These are phyloP conservation scores for Notolepis coatsorum DNA, from an alignment of 2,797 vertebrate genomes.

Conservation along the genomic window DNA sequence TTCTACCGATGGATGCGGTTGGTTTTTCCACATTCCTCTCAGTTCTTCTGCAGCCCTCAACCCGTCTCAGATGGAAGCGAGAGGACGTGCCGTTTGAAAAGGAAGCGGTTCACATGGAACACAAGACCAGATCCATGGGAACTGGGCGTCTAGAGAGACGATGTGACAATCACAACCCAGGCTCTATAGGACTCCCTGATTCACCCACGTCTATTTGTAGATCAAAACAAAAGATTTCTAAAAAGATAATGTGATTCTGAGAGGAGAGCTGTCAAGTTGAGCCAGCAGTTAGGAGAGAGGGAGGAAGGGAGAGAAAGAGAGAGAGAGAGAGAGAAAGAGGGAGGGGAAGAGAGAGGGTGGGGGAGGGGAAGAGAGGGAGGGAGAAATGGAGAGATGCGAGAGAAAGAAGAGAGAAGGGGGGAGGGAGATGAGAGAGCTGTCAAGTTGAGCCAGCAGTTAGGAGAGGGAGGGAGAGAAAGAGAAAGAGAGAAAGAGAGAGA, in stretches of 20 bases:
- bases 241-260: constrained; percentile 7
- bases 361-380: background rate
- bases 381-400: too few relatives aligned
- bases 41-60: too few relatives aligned
- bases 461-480: background rate
- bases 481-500: background rate
- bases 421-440: background rate
- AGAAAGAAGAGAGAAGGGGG: constrained; percentile 16
- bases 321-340: background rate
- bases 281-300: too few relatives aligned
- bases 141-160: background rate
- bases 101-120: too few relatives aligned
- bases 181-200: background rate
- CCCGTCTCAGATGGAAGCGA: too few relatives aligned
- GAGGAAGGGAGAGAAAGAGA: background rate
- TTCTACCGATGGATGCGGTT: too few relatives aligned
- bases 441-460: too few relatives aligned
- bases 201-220: background rate
- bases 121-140: too few relatives aligned
- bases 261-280: constrained; percentile 24
- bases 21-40: too few relatives aligned
- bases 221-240: constrained; percentile 24
- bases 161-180: background rate
- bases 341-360: background rate
- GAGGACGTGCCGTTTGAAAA: too few relatives aligned